These are phyloP conservation scores for Notoglanidium macrostoma DNA, from an alignment of 2,797 vertebrate species.

Conservation along the genomic window DNA sequence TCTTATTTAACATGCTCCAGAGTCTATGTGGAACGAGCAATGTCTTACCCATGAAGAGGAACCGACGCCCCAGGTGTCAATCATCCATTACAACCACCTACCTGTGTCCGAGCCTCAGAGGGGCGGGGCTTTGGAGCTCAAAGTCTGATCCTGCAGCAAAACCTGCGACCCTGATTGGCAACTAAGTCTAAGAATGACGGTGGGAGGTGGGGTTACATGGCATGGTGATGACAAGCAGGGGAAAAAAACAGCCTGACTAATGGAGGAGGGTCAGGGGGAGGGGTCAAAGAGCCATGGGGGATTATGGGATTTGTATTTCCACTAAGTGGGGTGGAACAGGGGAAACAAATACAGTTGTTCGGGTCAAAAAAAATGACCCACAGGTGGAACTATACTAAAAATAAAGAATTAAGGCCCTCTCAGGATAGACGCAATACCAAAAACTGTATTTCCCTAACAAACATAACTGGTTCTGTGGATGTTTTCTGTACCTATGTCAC, in stretches of 20 bases:
- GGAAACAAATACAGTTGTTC: not conserved
- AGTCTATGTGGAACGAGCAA: conserved; percentile 2
- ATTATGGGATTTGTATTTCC: conserved; percentile 53
- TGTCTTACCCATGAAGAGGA: conserved; percentile 51
- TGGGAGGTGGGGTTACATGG: conserved; percentile 61
- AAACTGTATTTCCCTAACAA: not conserved
- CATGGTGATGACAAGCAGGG: conserved; percentile 64
- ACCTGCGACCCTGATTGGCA: conserved; percentile 69
- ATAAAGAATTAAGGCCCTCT: not conserved
- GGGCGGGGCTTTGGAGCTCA: conserved; percentile 41
- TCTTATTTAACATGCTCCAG: conserved; percentile 23
- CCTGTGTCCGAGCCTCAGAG: conserved; percentile 45
- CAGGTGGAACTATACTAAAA: not conserved
- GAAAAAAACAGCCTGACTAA: conserved; percentile 57
- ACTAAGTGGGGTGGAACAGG: conserved; percentile 12
- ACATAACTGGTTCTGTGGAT: not conserved
- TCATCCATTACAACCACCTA: conserved; percentile 53
- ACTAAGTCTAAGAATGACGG: conserved; percentile 61
- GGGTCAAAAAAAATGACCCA: not conserved
- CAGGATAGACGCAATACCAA: not conserved
- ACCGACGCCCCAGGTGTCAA: conserved; percentile 34
- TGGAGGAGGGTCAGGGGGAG: conserved; percentile 53
- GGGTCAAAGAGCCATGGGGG: conserved; percentile 54
- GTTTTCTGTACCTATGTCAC: not conserved
- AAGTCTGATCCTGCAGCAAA: conserved; percentile 44